Conservation (phyloP, 2,113 vertebrate genomes). For the Pungitius pungitius region DNA sequence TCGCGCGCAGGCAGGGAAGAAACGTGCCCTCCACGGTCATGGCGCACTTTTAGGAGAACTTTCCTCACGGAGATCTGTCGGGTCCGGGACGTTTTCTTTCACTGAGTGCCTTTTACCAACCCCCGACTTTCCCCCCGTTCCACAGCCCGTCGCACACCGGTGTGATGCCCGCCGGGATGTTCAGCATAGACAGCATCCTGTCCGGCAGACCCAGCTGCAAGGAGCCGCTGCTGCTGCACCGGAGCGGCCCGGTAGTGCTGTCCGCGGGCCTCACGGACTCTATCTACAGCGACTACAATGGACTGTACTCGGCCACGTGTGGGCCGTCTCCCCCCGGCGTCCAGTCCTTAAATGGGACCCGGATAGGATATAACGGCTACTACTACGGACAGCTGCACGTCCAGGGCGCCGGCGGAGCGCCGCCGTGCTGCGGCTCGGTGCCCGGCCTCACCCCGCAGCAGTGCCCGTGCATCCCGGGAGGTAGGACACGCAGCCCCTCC, state of each 20-base stretch:
- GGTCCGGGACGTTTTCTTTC: conserved; percentile 2
- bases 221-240: conserved; percentile 88
- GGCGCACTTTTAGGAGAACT: conserved; percentile 52
- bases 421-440: conserved; percentile 90
- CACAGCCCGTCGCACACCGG: conserved; percentile 9
- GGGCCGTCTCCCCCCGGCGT: conserved; percentile 84
- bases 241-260: conserved; percentile 87
- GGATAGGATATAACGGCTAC: conserved; percentile 92
- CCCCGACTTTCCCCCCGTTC: not conserved
- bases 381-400: conserved; percentile 96
- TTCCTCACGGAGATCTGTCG: conserved; percentile 11
- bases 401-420: conserved; percentile 87
- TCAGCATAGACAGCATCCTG: conserved; percentile 98
- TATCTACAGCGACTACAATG: conserved; percentile 90
- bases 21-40: conserved; percentile 36
- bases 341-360: conserved; percentile 83
- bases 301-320: conserved; percentile 87
- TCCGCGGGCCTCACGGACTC: conserved; percentile 87
- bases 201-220: conserved; percentile 94
- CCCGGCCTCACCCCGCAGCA: conserved; percentile 89
- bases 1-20: conserved; percentile 16
- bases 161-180: conserved; percentile 95
- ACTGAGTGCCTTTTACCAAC: not conserved
- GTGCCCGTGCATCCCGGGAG: conserved; percentile 92
- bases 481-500: conserved; percentile 63